Percentiles rank a stretch among this genome's conserved stretches.
phyloP scores from a whole-genome alignment of 2,888 invertebrate species.

The Steinernema scapterisci region DNA sequence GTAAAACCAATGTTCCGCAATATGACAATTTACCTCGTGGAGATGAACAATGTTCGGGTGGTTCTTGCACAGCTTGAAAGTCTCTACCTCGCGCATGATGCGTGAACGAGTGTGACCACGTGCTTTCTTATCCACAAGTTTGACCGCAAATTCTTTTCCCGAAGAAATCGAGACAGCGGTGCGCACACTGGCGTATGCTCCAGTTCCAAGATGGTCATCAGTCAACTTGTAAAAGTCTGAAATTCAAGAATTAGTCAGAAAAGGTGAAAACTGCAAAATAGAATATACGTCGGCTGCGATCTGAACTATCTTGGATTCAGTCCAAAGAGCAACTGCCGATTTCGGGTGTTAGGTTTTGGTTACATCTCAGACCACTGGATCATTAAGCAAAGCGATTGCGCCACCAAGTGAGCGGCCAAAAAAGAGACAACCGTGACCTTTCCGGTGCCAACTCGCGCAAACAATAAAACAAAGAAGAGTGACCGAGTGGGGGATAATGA shows the following conservation, averaged over 20 bases:
- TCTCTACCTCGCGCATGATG: conserved; percentile 97
- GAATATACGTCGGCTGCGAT: too few species aligned
- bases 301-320: too few species aligned
- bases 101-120: conserved; percentile 90
- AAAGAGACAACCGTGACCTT: not conserved
- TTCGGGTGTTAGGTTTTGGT: too few species aligned
- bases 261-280: not conserved
- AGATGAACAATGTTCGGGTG: conserved; percentile 97
- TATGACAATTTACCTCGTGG: conserved; percentile 75
- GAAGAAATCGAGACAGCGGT: conserved; percentile 72
- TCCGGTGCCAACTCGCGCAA: not conserved
- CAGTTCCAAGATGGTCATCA: conserved; percentile 92
- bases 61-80: conserved; percentile 95
- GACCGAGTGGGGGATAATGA: not conserved
- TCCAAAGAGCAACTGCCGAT: too few species aligned
- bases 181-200: conserved; percentile 76
- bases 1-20: too few species aligned
- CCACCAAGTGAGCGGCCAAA: not conserved
- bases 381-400: not conserved
- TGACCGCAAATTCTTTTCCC: conserved; percentile 92
- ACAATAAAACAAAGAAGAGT: conserved; percentile 23
- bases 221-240: conserved; percentile 91
- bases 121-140: conserved; percentile 69
- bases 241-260: conserved; percentile 39
- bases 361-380: not conserved